These are phyloP conservation scores for Sebastes dallii DNA, from an alignment of 2,797 vertebrate genomes.

Conservation along the genomic window DNA sequence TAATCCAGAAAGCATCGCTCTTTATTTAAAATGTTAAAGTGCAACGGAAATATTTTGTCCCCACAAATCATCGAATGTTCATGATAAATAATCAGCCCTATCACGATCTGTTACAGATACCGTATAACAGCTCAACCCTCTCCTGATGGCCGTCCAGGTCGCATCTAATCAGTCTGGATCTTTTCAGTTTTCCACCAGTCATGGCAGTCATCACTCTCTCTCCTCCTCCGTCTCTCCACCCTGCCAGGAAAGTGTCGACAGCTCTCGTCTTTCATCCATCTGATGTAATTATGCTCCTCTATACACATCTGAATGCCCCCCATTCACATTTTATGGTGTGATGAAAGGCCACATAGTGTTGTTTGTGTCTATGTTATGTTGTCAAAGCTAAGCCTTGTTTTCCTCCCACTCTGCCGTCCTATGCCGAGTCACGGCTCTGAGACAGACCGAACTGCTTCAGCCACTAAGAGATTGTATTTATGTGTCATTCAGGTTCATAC, in stretches of 20 bases:
- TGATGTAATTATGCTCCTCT: conserved; percentile 55
- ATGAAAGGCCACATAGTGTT: conserved; percentile 21
- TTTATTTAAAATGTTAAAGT: neutral
- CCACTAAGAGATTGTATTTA: neutral
- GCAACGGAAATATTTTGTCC: too few species aligned
- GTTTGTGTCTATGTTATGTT: neutral
- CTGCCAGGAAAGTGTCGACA: conserved; percentile 59
- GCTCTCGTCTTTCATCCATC: conserved; percentile 60
- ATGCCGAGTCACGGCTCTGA: neutral
- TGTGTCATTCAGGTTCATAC: neutral
- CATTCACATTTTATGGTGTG: conserved; percentile 48
- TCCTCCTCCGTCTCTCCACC: conserved; percentile 33
- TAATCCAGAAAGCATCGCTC: neutral
- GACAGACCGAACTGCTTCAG: neutral
- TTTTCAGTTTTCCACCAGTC: conserved; percentile 48
- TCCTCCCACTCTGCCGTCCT: too few species aligned
- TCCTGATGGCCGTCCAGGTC: conserved; percentile 3
- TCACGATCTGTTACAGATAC: neutral
- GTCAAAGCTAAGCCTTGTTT: neutral
- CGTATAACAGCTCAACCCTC: neutral
- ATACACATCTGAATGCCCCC: conserved; percentile 37
- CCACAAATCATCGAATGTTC: neutral
- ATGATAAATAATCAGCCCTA: neutral
- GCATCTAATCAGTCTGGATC: neutral
- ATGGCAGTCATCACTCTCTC: conserved; percentile 13